Evolutionary conservation across 2,888 invertebrate genomes (phyloP).

Genomic region (Drosophila subsilvestris): DNA sequence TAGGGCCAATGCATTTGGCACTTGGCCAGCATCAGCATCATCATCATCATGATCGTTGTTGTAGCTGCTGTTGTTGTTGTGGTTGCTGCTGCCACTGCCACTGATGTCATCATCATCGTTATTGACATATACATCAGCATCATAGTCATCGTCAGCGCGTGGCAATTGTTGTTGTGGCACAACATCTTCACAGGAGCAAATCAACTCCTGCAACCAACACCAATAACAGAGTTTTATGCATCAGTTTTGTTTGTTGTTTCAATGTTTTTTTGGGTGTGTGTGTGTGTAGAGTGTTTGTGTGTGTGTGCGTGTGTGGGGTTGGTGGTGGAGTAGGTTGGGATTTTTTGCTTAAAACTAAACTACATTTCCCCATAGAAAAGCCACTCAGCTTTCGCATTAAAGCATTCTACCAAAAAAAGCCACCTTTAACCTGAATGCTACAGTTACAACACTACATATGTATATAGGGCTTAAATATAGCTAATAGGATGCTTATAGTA

Average conservation of each 20-base stretch:
- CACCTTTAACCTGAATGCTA: slow-evolving; percentile 20
- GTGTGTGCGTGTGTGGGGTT: slow-evolving; percentile 26
- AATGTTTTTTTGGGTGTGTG: slow-evolving; percentile 10
- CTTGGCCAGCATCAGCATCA: slow-evolving; percentile 39
- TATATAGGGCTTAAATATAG: background rate
- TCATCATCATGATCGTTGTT: slow-evolving; percentile 41
- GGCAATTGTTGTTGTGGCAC: slow-evolving; percentile 76
- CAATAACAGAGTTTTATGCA: slow-evolving; percentile 84
- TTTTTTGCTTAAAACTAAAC: slow-evolving; percentile 50
- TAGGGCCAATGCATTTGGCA: slow-evolving; percentile 82
- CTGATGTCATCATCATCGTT: slow-evolving; percentile 54
- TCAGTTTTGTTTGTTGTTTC: slow-evolving; percentile 60
- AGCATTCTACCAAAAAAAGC: slow-evolving; percentile 28
- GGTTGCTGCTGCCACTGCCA: slow-evolving; percentile 22
- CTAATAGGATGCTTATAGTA: background rate
- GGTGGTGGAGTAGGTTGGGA: slow-evolving; percentile 10
- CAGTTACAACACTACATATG: background rate
- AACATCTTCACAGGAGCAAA: slow-evolving; percentile 88
- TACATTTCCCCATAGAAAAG: slow-evolving; percentile 36
- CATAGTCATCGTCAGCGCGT: slow-evolving; percentile 79
- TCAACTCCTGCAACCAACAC: slow-evolving; percentile 88
- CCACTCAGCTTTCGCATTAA: slow-evolving; percentile 37
- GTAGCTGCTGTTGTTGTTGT: slow-evolving; percentile 41
- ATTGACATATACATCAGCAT: slow-evolving; percentile 74
- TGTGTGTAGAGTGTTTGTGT: slow-evolving; percentile 14